Evolutionary conservation across 37 sponge, comb jelly and placozoan genomes (phyloP), one percentile per base, ranked within the genome.

Genomic region (Spongilla lacustris): DNA sequence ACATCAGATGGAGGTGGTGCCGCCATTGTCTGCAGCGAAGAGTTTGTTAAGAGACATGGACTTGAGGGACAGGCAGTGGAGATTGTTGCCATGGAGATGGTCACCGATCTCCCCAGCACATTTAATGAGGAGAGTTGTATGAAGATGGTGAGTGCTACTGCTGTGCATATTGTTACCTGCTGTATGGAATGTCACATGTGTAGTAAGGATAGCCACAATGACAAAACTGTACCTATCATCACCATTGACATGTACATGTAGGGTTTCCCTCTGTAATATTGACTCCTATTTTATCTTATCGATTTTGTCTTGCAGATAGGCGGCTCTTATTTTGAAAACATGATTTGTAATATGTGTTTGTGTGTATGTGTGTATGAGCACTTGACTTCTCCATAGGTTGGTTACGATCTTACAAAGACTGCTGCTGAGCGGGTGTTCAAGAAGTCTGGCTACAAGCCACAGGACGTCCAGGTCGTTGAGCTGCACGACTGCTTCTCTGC

Each of bases 401-500:
- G 97, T 19, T 97, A 93, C 70, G 98, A 97, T 48, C 71, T 97
- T 87, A 79, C 96, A 22, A 95, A 93, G 84, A 83, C 85, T 33
- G 98, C 98, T 68, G 95, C 98, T 50, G 87, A 86, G 0, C n/a
- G 24, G 8, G 91, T 88, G 29, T 97, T 75, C 84, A 29, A 28
- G 34, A 91, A 93, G 82, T 28, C 80, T 35, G 98, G 98, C 0
- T 77, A 80, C 66, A 50, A 66, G 26, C 91, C 92, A 0, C 28
- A 48, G 28, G 92, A 97, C 21, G 96, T 97, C 34, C 89, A 95
- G 46, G 98, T 97, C 28, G 85, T 97, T 41, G 98, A 97, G 66
- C 86, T 97, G 0, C 98, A 97, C 50, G 98, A 97, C 83, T 97
- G 98, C 82, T 97, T 97, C 84, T 94, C 98, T 36, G 85, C 94